Conservation (phyloP, 53 echinoderm and acorn worm genomes). For the Henricia sp. region DNA sequence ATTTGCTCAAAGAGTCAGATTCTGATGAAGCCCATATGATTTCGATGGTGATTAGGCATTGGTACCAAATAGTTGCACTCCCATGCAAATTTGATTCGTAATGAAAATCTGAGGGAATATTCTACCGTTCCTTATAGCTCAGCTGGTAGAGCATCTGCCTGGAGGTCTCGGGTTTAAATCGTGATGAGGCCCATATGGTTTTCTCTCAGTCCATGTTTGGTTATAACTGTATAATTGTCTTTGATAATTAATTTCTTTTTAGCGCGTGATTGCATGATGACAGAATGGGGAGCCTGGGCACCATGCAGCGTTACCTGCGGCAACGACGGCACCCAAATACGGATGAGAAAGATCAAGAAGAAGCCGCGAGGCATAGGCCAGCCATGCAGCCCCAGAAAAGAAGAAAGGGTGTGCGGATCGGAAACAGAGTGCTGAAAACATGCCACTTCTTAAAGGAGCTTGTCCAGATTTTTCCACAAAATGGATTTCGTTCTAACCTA, state of each 20-base stretch:
- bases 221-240: background rate
- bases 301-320: constrained; percentile 84
- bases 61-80: background rate
- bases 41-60: no score
- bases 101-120: background rate
- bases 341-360: constrained; percentile 76
- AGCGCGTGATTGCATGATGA: constrained; percentile 87
- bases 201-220: background rate
- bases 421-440: constrained; percentile 14
- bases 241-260: background rate
- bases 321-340: constrained; percentile 68
- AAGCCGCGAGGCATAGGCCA: constrained; percentile 64
- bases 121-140: background rate
- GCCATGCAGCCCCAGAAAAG: constrained; percentile 73
- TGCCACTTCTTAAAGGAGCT: no score
- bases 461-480: no score
- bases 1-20: no score
- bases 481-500: no score
- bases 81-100: background rate
- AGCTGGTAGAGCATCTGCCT: background rate
- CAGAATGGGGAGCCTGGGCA: constrained; percentile 82
- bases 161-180: background rate
- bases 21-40: no score
- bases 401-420: constrained; percentile 76
- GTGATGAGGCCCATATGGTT: no score